Evolutionary conservation across 2,888 invertebrate species (phyloP).

Genomic region (Troides aeacus): DNA sequence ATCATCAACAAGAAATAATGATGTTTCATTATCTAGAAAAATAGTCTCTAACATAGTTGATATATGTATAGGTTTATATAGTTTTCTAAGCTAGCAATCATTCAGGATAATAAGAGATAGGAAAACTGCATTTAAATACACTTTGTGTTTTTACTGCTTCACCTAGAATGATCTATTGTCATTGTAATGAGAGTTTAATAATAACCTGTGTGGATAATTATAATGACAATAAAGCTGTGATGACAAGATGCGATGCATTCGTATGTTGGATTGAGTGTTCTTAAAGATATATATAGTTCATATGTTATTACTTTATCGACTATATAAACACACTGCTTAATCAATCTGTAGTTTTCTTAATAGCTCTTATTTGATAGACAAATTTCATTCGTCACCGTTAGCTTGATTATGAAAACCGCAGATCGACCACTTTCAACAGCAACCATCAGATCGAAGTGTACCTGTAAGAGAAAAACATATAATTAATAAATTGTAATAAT

Average conservation of each 20-base stretch:
- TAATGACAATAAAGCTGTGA: neutral
- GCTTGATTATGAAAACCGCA: neutral
- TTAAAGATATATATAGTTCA: no score
- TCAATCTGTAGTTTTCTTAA: neutral
- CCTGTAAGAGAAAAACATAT: neutral
- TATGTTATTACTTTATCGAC: no score
- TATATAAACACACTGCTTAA: neutral
- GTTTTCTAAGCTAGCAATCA: no score
- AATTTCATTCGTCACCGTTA: neutral
- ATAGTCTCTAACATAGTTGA: no score
- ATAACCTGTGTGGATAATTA: neutral
- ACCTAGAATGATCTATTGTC: neutral
- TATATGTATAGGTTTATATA: no score
- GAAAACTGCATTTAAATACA: no score
- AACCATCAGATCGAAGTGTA: neutral
- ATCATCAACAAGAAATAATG: no score
- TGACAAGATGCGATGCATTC: no score
- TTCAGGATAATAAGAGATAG: no score
- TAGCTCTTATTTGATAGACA: neutral
- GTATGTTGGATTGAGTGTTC: no score
- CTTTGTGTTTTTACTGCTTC: neutral
- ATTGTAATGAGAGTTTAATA: neutral
- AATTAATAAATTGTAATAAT: neutral
- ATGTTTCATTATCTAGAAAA: no score
- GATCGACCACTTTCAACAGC: neutral